phyloP scores from a whole-genome alignment of 2,888 invertebrate genomes.

The Esperia sulphurella region DNA sequence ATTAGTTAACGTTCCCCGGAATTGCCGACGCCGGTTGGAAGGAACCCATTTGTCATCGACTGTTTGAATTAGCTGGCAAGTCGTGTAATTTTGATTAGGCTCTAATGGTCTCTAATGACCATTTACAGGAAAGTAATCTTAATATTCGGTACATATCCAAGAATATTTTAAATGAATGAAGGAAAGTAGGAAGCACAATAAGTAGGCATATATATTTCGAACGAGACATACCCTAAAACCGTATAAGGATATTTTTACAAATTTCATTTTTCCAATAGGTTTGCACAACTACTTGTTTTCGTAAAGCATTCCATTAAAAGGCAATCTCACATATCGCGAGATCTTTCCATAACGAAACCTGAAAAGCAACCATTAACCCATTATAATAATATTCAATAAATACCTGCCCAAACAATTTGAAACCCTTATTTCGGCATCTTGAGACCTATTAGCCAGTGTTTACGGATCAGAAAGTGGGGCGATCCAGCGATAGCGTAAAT shows the following conservation, averaged over 20 bases:
- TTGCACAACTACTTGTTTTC: no score
- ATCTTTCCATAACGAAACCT: not conserved
- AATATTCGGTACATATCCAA: no score
- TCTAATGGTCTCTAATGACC: not conserved
- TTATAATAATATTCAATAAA: not conserved
- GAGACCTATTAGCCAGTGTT: conserved; percentile 37
- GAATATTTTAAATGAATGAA: no score
- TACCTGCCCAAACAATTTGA: conserved; percentile 12
- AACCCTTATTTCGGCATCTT: conserved; percentile 22
- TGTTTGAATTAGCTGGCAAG: conserved; percentile 7
- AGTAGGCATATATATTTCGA: no score
- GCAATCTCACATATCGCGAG: no score
- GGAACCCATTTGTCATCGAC: conserved; percentile 24
- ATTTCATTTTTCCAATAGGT: no score
- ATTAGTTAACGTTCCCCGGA: conserved; percentile 37
- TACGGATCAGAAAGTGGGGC: conserved; percentile 53
- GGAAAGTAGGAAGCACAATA: no score
- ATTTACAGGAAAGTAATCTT: no score
- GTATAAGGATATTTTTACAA: no score
- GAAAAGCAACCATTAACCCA: not conserved
- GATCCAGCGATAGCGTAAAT: conserved; percentile 68
- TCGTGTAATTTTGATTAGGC: conserved; percentile 4
- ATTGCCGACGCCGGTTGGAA: conserved; percentile 18
- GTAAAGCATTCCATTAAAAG: no score
- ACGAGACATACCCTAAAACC: no score